Evolutionary conservation across 2,888 invertebrate species (phyloP).

Genomic region (Chrysomela aeneicollis): DNA sequence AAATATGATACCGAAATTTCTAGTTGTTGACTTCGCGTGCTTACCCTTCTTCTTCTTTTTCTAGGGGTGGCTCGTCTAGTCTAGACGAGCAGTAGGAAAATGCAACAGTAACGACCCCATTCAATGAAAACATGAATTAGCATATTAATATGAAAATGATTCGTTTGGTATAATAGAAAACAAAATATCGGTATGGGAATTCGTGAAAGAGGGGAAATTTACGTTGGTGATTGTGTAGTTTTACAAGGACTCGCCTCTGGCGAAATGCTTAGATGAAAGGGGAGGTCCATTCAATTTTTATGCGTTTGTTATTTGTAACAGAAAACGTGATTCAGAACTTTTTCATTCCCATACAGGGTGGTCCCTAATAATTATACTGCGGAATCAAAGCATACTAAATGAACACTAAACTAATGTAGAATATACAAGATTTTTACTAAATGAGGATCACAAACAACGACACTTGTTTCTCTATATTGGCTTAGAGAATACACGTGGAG

Average conservation of each 20-base stretch:
- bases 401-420: too few relatives aligned
- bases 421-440: too few relatives aligned
- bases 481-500: too few relatives aligned
- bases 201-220: slow-evolving; percentile 26
- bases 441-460: too few relatives aligned
- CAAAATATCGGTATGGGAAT: slow-evolving; percentile 35
- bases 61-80: slow-evolving; percentile 20
- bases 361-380: too few relatives aligned
- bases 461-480: too few relatives aligned
- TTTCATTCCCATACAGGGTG: background rate
- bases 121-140: slow-evolving; percentile 41
- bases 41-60: background rate
- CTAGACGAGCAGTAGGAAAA: slow-evolving; percentile 34
- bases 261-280: slow-evolving; percentile 14
- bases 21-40: slow-evolving; percentile 1
- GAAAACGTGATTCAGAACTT: background rate
- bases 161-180: slow-evolving; percentile 40
- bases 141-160: slow-evolving; percentile 52
- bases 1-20: background rate
- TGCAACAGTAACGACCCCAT: slow-evolving; percentile 15
- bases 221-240: slow-evolving; percentile 31
- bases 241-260: slow-evolving; percentile 22
- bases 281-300: slow-evolving; percentile 13
- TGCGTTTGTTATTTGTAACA: slow-evolving; percentile 11
- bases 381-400: too few relatives aligned